Base-by-base conservation (phyloP, 2,113 vertebrate genomes). In the Scatophagus argus region DNA sequence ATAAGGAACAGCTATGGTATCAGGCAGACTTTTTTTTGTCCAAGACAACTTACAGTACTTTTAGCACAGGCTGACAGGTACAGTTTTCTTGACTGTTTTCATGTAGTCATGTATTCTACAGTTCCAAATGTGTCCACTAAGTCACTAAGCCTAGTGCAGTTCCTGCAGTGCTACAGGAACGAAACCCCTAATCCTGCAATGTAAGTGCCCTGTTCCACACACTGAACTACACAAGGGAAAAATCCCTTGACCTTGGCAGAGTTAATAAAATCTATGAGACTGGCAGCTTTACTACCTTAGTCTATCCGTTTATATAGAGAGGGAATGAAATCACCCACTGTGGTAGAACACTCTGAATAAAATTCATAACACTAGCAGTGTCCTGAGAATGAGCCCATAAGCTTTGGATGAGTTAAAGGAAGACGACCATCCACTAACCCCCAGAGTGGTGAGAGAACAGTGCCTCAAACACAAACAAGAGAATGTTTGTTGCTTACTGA, bases 161-260 rank as follows among this genome's bases (percentile, higher is more conserved):
- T 64, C 38, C 46, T 64, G 69, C 62, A 76, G 46, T 3, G 7
- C 64, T 58, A 62, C 52, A 69, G 38, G 56, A 70, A 47, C 36
- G 5, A 74, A 79, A 65, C 34, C 44, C 55, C 19, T 64, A 68
- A 77, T 77, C 59, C 46, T 80, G 84, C 73, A 81, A 41, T 36
- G 63, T 77, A 61, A 34, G 68, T 70, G 58, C n/a, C 47, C 56
- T n/a, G 65, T 69, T 81, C 56, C 70, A 65, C 34, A 69, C 39
- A 70, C 2, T n/a, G 5, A 82, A 47, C 44, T 38, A 55, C 72
- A 72, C 47, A 11, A 21, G 41, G 38, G 61, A 1, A 38, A 56
- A 77, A 56, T 11, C 36, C 56, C 16, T 70, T 70, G 68, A 87
- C 84, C 72, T 75, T 83, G 64, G 64, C 29, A 59, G 55, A 67